Conservation (phyloP, 2,888 invertebrate genomes). For the Drosophila infuscata region DNA sequence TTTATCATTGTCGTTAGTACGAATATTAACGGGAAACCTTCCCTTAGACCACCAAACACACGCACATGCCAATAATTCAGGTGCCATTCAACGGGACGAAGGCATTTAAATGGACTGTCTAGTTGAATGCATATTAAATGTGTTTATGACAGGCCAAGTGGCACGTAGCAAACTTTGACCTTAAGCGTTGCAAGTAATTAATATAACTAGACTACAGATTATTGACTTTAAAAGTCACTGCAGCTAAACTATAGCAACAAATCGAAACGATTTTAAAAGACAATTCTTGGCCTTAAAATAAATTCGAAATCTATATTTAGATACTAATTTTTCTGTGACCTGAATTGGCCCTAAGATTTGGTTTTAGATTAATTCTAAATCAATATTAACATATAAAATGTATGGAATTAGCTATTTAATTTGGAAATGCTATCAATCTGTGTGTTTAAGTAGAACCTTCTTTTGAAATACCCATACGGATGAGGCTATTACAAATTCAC, state of each 20-base stretch:
- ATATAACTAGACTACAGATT: not conserved
- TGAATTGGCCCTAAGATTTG: too few relatives aligned
- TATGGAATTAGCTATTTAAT: not conserved
- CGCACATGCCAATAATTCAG: constrained; percentile 37
- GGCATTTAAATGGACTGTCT: not conserved
- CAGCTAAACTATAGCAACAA: not conserved
- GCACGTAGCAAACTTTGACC: constrained; percentile 3
- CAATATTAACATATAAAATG: not conserved
- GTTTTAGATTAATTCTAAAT: not conserved
- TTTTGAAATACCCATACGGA: constrained; percentile 1
- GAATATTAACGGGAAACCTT: constrained; percentile 33
- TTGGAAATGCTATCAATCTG: not conserved
- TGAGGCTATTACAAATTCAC: constrained; percentile 15
- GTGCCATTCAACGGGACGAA: constrained; percentile 27
- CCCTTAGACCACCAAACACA: constrained; percentile 5
- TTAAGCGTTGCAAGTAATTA: constrained; percentile 2
- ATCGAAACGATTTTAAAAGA: not conserved
- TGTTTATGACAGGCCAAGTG: not conserved
- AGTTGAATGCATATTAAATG: not conserved
- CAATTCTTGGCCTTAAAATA: not conserved
- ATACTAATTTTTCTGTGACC: too few relatives aligned
- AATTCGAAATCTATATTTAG: not conserved
- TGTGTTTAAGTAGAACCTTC: not conserved
- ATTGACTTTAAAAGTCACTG: not conserved
- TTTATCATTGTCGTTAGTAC: constrained; percentile 44